Evolutionary conservation across 2,113 vertebrate species (phyloP).

Genomic region (Cebus imitator): DNA sequence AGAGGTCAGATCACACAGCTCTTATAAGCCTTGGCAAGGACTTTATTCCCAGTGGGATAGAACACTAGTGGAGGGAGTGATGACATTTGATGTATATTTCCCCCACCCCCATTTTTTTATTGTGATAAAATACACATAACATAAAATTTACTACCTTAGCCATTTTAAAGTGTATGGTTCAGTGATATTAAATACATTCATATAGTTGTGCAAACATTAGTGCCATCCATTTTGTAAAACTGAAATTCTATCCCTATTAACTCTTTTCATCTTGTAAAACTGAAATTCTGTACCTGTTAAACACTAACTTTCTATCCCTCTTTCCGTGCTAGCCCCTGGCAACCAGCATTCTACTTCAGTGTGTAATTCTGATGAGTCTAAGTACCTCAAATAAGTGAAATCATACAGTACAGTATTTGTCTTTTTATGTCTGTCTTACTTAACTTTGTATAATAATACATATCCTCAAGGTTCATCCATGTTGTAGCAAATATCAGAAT

Average conservation of each 20-base stretch:
- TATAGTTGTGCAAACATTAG: background rate
- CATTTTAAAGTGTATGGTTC: background rate
- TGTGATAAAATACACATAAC: background rate
- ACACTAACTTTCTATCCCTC: background rate
- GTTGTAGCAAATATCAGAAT: background rate
- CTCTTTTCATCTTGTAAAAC: background rate
- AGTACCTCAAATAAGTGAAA: background rate
- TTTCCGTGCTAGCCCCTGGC: background rate
- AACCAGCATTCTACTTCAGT: background rate
- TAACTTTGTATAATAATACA: background rate
- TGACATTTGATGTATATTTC: background rate
- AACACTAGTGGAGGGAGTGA: background rate
- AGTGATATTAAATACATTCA: background rate
- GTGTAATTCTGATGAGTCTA: background rate
- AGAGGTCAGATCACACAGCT: background rate
- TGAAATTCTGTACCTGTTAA: background rate
- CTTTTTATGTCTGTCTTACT: background rate
- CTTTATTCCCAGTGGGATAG: background rate
- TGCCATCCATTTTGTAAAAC: background rate
- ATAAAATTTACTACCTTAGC: background rate
- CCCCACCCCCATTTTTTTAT: background rate
- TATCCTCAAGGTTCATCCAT: background rate
- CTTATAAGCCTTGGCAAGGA: background rate
- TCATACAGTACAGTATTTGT: background rate
- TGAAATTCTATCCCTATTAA: background rate